Percentiles rank a stretch among this genome's conserved stretches.
Evolutionary conservation across 2,888 invertebrate genomes (phyloP).

Genomic region (Pachliopta kotzebuea): DNA sequence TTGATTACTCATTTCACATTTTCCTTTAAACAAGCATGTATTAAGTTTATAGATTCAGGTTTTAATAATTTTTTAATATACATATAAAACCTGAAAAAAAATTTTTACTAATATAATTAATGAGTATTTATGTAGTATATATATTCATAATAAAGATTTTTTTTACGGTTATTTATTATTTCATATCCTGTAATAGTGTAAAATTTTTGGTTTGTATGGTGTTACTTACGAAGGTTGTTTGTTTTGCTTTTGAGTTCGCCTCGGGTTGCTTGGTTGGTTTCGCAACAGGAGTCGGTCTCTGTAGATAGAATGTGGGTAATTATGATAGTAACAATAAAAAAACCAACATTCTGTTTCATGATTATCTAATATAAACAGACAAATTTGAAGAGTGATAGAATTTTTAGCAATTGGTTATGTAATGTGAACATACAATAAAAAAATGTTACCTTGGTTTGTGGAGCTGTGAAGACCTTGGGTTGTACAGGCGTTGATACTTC

Average conservation of each 20-base stretch:
- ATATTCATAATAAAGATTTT: neutral
- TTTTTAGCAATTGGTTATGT: neutral
- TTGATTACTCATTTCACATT: neutral
- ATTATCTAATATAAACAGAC: neutral
- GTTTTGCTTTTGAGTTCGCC: constrained; percentile 62
- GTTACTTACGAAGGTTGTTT: constrained; percentile 73
- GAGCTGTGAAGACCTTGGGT: constrained; percentile 88
- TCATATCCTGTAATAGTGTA: neutral
- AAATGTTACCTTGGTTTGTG: constrained; percentile 76
- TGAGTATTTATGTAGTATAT: no score
- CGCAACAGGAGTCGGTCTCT: constrained; percentile 67
- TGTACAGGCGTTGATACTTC: constrained; percentile 87
- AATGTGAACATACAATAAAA: neutral
- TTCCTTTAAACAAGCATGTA: no score
- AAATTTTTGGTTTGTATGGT: neutral
- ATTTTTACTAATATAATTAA: no score
- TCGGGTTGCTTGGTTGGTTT: constrained; percentile 59
- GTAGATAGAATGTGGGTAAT: constrained; percentile 27
- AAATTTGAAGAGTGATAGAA: neutral
- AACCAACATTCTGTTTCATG: no score
- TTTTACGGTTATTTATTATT: neutral
- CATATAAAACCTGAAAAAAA: no score
- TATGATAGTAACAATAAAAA: neutral
- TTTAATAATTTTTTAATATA: no score
- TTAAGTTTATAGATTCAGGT: no score